Base-by-base conservation (phyloP, 2,888 invertebrate genomes). In the Metalampra italica region DNA sequence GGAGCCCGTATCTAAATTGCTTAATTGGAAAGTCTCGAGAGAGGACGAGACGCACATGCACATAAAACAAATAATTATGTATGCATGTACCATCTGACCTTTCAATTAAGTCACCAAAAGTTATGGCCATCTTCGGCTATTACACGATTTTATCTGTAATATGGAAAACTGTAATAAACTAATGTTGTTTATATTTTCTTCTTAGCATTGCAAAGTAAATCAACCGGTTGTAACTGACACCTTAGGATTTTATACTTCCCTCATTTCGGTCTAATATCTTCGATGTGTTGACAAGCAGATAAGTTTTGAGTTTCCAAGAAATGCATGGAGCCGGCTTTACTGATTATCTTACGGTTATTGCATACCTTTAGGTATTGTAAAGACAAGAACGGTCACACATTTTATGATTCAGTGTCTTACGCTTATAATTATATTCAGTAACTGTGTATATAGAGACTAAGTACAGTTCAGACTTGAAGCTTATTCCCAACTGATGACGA, bases 1-100 rank as follows among this genome's bases (percentile, higher is more conserved):
- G 70, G 68, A 59, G 54, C 56, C 67, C 74, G 85, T 88, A 88
- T 89, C 89, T 88, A 86, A 88, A 89, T 87, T 82, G 84, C 89
- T 89, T 88, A 88, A 89, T 89, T 88, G 89, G 84, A 86, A 85
- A 87, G 80, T 75, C 72, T 72, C 63, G 64, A 70, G 75, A 81
- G 77, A 75, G 75, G 70, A 71, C 71, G 69, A 68, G 68, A 71
- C 75, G 64, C 14, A 14, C 14, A 39, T 36, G n/a, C 32, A 9
- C 9, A 36, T 36, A 36, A 62, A 75, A 77, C 79, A 82, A 72
- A 69, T 76, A 76, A 76, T 72, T 69, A 64, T 71, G 70, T 68
- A 76, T 77, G 72, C 68, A 64, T 71, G 70, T 68, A 71, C 66
- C 59, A 52, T 58, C 61, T 78, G 78, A 81, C 75, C 79, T 81